These are phyloP conservation scores for Lasioglossum figueresi DNA, from an alignment of 2,888 invertebrate species.

Conservation along the genomic window DNA sequence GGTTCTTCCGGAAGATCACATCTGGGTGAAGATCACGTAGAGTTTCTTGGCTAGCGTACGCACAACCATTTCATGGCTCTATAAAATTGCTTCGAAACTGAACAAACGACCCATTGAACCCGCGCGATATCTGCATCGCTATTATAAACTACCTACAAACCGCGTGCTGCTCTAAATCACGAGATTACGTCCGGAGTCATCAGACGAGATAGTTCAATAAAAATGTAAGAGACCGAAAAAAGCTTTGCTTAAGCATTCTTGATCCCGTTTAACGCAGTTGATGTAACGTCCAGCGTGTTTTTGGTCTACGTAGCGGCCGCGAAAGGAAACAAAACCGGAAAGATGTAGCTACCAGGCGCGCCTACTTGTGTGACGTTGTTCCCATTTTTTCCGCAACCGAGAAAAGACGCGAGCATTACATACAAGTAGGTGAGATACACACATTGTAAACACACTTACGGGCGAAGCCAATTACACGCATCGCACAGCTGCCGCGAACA, in stretches of 20 bases:
- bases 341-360: slow-evolving; percentile 79
- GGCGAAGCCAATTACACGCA: not conserved
- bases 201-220: not conserved
- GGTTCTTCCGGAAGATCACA: slow-evolving; percentile 10
- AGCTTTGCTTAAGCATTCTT: not conserved
- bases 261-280: not conserved
- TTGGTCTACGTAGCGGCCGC: slow-evolving; percentile 20
- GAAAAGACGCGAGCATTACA: slow-evolving; percentile 70
- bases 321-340: slow-evolving; percentile 69
- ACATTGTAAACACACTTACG: not conserved
- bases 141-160: not conserved
- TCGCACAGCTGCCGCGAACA: not conserved
- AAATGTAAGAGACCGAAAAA: not conserved
- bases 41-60: slow-evolving; percentile 37
- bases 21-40: slow-evolving; percentile 5
- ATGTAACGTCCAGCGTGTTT: slow-evolving; percentile 1
- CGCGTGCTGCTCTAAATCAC: not conserved
- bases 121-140: not conserved
- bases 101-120: not conserved
- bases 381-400: slow-evolving; percentile 61
- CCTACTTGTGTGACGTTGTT: slow-evolving; percentile 80
- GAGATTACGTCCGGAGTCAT: not conserved
- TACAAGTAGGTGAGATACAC: slow-evolving; percentile 77
- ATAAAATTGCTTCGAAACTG: not conserved
- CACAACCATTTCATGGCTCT: slow-evolving; percentile 19